Evolutionary conservation across 2,888 invertebrate species (phyloP).

Genomic region (Caenorhabditis virilis): DNA sequence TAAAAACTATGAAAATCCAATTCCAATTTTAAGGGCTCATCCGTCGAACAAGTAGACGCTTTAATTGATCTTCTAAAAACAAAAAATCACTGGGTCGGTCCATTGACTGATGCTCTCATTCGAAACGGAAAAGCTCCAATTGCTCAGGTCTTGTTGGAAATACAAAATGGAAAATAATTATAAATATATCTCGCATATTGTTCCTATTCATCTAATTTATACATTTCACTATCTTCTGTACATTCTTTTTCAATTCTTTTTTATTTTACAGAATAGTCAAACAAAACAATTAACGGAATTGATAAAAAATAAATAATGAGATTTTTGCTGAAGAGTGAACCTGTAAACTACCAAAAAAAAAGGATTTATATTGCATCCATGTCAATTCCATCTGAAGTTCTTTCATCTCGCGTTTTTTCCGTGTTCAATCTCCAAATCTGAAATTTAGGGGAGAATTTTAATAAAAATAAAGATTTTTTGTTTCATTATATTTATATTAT

Average conservation of each 20-base stretch:
- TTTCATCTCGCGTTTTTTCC: slow-evolving; percentile 62
- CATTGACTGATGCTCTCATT: slow-evolving; percentile 62
- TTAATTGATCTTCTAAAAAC: slow-evolving; percentile 63
- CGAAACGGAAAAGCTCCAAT: slow-evolving; percentile 57
- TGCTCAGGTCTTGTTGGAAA: slow-evolving; percentile 27
- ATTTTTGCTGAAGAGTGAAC: too few relatives aligned
- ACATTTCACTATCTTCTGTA: too few relatives aligned
- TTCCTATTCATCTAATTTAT: neutral
- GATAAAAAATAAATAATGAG: too few relatives aligned
- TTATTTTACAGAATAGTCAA: too few relatives aligned
- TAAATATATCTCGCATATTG: neutral
- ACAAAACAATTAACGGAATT: too few relatives aligned
- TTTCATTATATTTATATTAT: too few relatives aligned
- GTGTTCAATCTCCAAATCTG: slow-evolving; percentile 66
- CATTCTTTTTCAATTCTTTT: too few relatives aligned
- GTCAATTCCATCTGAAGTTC: slow-evolving; percentile 49
- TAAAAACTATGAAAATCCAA: neutral
- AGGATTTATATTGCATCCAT: slow-evolving; percentile 7
- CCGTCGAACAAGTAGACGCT: slow-evolving; percentile 57
- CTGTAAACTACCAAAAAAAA: too few relatives aligned
- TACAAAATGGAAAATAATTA: slow-evolving; percentile 10
- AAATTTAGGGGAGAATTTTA: neutral
- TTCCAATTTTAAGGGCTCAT: slow-evolving; percentile 31
- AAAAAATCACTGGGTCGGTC: slow-evolving; percentile 64
- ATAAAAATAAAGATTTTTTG: too few relatives aligned